phyloP scores from a whole-genome alignment of 2,113 vertebrate genomes.

The Callopanchax toddi region DNA sequence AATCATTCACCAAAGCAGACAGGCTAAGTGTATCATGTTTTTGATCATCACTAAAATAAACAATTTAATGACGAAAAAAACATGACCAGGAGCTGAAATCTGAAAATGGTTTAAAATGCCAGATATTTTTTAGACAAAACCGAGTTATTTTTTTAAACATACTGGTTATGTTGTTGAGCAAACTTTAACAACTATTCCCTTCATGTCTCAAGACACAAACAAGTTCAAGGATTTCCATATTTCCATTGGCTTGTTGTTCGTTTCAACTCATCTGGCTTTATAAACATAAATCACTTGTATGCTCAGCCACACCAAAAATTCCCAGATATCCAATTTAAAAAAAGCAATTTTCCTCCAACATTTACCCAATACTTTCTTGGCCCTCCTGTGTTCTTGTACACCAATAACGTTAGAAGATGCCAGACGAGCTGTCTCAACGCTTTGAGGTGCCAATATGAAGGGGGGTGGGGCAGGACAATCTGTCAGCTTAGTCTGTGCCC shows the following conservation, averaged over 20 bases:
- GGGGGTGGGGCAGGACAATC: constrained; percentile 47
- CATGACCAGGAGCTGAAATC: neutral
- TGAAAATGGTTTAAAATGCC: neutral
- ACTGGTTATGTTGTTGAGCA: no score
- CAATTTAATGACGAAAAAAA: neutral
- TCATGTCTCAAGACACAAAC: no score
- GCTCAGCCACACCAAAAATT: neutral
- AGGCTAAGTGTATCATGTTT: no score
- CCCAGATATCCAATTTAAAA: constrained; percentile 4
- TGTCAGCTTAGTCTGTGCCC: constrained; percentile 66
- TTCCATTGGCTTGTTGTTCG: no score
- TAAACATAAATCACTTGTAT: no score
- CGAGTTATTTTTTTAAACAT: no score
- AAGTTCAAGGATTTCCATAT: no score
- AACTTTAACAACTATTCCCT: no score
- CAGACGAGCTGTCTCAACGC: constrained; percentile 57
- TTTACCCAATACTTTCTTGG: constrained; percentile 9
- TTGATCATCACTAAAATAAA: no score
- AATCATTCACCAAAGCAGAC: no score
- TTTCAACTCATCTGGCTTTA: no score
- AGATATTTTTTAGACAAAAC: no score
- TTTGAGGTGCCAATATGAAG: constrained; percentile 56
- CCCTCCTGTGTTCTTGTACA: constrained; percentile 15
- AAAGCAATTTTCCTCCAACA: neutral
- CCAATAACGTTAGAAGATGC: constrained; percentile 34